A percentile compares a stretch with the other conserved stretches of the same genome.
phyloP scores from a whole-genome alignment of 2,113 vertebrate genomes.

The Helogale parvula region DNA sequence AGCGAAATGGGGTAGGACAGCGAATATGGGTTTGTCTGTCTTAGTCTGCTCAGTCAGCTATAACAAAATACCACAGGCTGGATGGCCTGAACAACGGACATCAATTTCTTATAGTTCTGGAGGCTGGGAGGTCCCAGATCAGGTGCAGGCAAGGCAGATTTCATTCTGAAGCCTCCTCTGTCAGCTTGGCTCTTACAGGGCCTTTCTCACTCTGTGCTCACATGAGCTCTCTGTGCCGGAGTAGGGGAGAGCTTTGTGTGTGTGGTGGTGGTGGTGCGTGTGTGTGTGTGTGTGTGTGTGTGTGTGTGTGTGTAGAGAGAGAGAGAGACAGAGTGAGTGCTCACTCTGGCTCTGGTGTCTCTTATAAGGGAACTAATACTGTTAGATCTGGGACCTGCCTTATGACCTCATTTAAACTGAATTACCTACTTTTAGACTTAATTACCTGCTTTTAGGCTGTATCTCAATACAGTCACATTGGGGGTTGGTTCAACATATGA shows the following conservation, averaged over 20 bases:
- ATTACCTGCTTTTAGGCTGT: not conserved
- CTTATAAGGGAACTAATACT: not conserved
- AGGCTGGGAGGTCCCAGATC: not conserved
- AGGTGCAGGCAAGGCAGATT: not conserved
- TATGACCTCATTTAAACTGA: not conserved
- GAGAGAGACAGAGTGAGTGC: accelerated
- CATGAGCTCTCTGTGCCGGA: not conserved
- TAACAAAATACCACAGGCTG: not conserved
- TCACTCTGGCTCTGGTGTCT: not conserved
- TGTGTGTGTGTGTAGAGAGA: not conserved
- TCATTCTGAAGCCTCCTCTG: not conserved
- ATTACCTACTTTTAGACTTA: not conserved
- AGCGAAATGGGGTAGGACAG: not conserved
- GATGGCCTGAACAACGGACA: not conserved
- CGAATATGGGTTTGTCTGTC: not conserved
- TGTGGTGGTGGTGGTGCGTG: not conserved
- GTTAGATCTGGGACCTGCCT: not conserved
- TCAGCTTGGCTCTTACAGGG: no score
- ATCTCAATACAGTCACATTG: not conserved
- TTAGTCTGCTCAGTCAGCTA: not conserved
- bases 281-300: not conserved
- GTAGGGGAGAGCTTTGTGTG: not conserved
- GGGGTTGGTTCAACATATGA: not conserved
- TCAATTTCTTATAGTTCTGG: not conserved
- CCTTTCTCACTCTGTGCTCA: not conserved